Base-by-base conservation (phyloP, 2,888 invertebrate genomes). In the Mesorhabditis spiculigera region DNA sequence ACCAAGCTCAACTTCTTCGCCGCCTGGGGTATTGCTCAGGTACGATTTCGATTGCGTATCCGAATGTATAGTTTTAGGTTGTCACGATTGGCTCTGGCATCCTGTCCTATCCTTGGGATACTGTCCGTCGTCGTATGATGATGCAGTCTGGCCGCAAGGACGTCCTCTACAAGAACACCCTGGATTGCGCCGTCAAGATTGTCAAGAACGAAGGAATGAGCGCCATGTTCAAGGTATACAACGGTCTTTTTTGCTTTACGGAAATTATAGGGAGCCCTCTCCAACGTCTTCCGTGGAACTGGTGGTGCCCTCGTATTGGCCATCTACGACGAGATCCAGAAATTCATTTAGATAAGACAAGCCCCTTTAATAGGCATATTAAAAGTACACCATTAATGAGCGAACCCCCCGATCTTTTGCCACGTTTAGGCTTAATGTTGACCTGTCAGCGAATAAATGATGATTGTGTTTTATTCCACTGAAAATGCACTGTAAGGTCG, bases 111-210 rank as follows among this genome's bases (percentile, higher is more conserved):
- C 95, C 95, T 86, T 93, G 95, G 90, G 95, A 96, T 89, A 95
- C 95, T 92, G 85, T 89, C 75, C 91, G 95, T 88, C 91, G 95
- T 90, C 92, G 95, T 88, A 95, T 97, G 95, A 97, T 96, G 96
- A 97, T 96, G 95, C 95, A 95, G 90, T 94, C 94, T 81, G 93
- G 93, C 68, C 91, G 92, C 77, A 91, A 91, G 89, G 93, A 93
- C 69, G 90, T 93, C 80, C 88, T 93, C 83, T 95, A 94, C 91
- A 95, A 93, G 90, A 92, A 90, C 89, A 95, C 95, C 68, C 85
- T 93, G 75, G 93, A 96, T 89, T 96, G 95, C 90, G 94, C 94
- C 92, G 85, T 89, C 70, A 92, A 93, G 88, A 94, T 95, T 87
- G 89, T 91, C 87, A 91, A 91, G 88, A 89, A 90, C 68, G 95